Evolutionary conservation across 1,140 invertebrate genomes (phyloP).

Genomic region (Manduca sexta): DNA sequence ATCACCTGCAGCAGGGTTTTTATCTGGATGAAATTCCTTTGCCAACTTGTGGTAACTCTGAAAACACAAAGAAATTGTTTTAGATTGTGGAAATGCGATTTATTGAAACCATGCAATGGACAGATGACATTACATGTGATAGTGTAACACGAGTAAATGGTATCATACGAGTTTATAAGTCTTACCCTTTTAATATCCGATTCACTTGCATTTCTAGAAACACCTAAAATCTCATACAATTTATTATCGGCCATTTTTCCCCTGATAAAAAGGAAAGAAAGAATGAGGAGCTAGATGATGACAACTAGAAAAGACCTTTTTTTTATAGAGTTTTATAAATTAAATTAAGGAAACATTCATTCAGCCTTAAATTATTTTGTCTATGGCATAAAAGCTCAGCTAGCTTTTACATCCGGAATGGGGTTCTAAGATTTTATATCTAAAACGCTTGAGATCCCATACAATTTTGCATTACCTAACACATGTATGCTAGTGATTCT

Average conservation of each 20-base stretch:
- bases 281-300: conserved; percentile 24
- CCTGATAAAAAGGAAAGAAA: conserved; percentile 36
- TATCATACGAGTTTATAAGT: conserved; percentile 9
- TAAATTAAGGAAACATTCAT: conserved; percentile 2
- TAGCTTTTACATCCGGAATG: too few species aligned
- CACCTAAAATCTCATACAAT: conserved; percentile 88
- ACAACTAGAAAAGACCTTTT: conserved; percentile 13
- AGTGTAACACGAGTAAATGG: background rate
- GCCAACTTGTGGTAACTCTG: conserved; percentile 85
- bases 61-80: conserved; percentile 9
- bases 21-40: conserved; percentile 92
- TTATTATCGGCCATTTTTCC: conserved; percentile 81
- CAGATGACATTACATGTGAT: conserved; percentile 17
- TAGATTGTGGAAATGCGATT: too few species aligned
- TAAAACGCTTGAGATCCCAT: too few species aligned
- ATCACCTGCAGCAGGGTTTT: conserved; percentile 87
- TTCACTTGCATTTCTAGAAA: conserved; percentile 82
- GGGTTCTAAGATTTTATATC: too few species aligned
- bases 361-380: background rate
- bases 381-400: too few species aligned
- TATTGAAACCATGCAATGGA: conserved; percentile 14
- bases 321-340: conserved; percentile 4
- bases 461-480: too few species aligned
- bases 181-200: conserved; percentile 91
- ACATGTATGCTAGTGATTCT: too few species aligned